A percentile compares a stretch with the other conserved stretches of the same genome.
Conservation (phyloP, 2,797 vertebrate species). For the Molothrus aeneus region DNA sequence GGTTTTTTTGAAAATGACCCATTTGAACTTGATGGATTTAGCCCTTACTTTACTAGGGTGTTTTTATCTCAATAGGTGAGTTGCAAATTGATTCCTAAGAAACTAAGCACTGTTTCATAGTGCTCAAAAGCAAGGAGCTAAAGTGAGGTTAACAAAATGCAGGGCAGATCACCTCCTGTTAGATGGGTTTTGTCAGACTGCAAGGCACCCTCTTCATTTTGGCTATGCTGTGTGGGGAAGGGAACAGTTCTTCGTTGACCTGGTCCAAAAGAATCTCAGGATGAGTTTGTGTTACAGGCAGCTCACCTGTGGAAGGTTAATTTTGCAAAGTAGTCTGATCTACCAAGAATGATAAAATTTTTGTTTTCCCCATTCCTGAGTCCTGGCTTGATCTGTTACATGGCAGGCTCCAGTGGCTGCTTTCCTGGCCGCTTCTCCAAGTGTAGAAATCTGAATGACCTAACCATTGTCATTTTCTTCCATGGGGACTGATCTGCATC, state of each 20-base stretch:
- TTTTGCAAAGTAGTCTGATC: background rate
- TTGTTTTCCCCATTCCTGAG: background rate
- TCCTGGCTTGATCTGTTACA: background rate
- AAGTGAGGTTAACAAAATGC: background rate
- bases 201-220: background rate
- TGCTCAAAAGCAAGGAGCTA: background rate
- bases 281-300: background rate
- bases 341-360: background rate
- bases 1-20: background rate
- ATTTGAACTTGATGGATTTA: background rate
- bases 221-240: background rate
- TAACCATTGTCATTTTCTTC: background rate
- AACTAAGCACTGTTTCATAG: background rate
- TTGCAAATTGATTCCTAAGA: background rate
- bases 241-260: background rate
- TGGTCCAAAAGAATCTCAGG: background rate
- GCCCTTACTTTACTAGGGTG: background rate
- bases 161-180: background rate
- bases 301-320: background rate
- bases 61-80: background rate
- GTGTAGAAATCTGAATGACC: background rate
- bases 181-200: background rate
- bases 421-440: background rate
- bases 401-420: background rate
- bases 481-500: background rate